Base-by-base conservation (phyloP, 1,140 invertebrate species). In the Drosophila simulans region DNA sequence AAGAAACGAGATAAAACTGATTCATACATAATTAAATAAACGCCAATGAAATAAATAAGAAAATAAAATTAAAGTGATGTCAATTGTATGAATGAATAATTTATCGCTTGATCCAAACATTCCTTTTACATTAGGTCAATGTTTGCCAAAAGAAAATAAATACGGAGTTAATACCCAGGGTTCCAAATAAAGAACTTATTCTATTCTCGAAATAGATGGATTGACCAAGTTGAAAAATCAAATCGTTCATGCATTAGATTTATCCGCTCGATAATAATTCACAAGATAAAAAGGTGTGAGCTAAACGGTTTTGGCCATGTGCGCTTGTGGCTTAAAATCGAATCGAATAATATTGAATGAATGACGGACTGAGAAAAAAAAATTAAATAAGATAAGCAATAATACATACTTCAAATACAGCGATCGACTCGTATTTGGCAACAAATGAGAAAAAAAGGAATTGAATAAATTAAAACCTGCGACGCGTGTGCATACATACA, bases 391-490 rank as follows among this genome's bases (percentile, higher is more conserved):
- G 35, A 76, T 55, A 54, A 64, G 86, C 69, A 83, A 75, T 85
- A 89, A 80, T 57, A 72, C 60, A 86, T 68, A 77, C 73, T 76
- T 89, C 70, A 83, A 76, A 63, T 77, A 83, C 63, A 83, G 65
- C 68, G 65, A 70, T 70, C 62, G 79, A 27, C 20, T 52, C 69
- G 63, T 90, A 70, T 62, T 73, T 52, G 76, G 74, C 64, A 59
- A 84, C 76, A 59, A 60, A 55, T 35, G 22, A 17, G 43, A 59
- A 80, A 69, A 46, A 45, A 81, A 68, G 74, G 58, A 79, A 79
- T 79, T 88, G 83, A 83, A 86, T 86, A 88, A 88, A 88, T 83
- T 88, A 79, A 79, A 82, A 76, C 56, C 65, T 62, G 45, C 62
- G 48, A 72, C 79, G 78, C 73, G 84, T 88, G 79, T 88, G 83